A percentile compares a stretch with the other conserved stretches of the same genome.
Evolutionary conservation across 2,113 vertebrate species (phyloP).

Genomic region (Sinocyclocheilus anshuiensis): DNA sequence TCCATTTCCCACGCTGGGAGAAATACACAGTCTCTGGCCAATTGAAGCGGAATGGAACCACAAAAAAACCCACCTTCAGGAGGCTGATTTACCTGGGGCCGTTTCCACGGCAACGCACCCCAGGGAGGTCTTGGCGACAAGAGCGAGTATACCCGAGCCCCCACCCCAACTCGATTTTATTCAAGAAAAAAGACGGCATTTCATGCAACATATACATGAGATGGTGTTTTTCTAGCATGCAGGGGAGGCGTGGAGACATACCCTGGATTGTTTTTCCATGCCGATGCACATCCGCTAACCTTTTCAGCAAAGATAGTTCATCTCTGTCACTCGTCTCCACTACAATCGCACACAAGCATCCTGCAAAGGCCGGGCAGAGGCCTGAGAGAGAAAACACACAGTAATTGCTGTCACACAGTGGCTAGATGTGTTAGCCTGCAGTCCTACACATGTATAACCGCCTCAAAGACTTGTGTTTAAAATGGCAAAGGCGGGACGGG

Average conservation of each 20-base stretch:
- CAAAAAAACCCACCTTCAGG: slow-evolving; percentile 58
- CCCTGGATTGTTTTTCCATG: slow-evolving; percentile 10
- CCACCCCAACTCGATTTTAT: background rate
- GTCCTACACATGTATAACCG: slow-evolving; percentile 60
- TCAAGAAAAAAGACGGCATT: background rate
- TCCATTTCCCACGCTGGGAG: slow-evolving; percentile 27
- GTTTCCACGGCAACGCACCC: slow-evolving; percentile 71
- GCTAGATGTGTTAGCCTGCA: slow-evolving; percentile 64
- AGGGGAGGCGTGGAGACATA: background rate
- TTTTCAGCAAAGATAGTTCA: slow-evolving; percentile 26
- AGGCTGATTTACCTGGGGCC: slow-evolving; percentile 65
- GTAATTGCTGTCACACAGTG: slow-evolving; percentile 52
- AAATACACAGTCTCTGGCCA: slow-evolving; percentile 29
- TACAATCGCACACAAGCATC: background rate
- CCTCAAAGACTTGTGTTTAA: slow-evolving; percentile 39
- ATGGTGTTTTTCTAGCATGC: slow-evolving; percentile 21
- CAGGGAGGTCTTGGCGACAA: slow-evolving; percentile 19
- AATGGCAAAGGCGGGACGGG: background rate
- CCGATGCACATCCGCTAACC: slow-evolving; percentile 24
- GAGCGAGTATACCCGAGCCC: background rate
- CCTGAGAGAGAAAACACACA: slow-evolving; percentile 19
- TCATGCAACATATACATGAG: slow-evolving; percentile 1
- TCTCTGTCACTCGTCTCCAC: slow-evolving; percentile 8
- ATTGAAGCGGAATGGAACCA: slow-evolving; percentile 36
- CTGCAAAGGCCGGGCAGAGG: background rate